Conservation (phyloP, 64 coral and sea anemone species). For the Pocillopora verrucosa region DNA sequence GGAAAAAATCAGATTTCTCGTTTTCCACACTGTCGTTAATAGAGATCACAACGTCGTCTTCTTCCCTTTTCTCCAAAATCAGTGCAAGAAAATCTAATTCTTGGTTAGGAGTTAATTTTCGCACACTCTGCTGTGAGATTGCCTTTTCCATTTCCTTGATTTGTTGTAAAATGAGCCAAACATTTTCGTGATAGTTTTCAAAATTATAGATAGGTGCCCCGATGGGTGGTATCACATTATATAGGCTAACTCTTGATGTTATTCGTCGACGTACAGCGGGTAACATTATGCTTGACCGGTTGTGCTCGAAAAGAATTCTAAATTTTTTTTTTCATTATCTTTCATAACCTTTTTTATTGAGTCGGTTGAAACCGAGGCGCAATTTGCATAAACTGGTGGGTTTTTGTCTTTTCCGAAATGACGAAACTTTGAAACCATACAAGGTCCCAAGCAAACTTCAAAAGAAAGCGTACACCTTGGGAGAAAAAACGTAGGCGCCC, state of each 20-base stretch:
- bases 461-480: neutral
- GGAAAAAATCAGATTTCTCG: neutral
- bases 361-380: neutral
- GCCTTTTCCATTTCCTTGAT: constrained; percentile 12
- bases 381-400: neutral
- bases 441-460: neutral
- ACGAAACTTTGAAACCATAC: constrained; percentile 10
- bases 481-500: neutral
- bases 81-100: neutral
- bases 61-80: neutral
- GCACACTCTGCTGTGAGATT: neutral
- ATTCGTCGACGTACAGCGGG: neutral
- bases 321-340: neutral
- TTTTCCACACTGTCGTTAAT: neutral
- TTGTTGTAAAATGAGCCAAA: neutral
- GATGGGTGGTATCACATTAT: constrained; percentile 18
- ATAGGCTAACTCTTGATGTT: neutral
- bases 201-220: constrained; percentile 10
- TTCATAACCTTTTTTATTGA: neutral
- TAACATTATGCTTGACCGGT: neutral
- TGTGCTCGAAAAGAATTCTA: too few species aligned
- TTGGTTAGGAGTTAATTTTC: neutral
- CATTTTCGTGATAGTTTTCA: neutral
- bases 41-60: neutral
- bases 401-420: neutral